Evolutionary conservation across 2,113 vertebrate species (phyloP).

Genomic region (Pantherophis guttatus): DNA sequence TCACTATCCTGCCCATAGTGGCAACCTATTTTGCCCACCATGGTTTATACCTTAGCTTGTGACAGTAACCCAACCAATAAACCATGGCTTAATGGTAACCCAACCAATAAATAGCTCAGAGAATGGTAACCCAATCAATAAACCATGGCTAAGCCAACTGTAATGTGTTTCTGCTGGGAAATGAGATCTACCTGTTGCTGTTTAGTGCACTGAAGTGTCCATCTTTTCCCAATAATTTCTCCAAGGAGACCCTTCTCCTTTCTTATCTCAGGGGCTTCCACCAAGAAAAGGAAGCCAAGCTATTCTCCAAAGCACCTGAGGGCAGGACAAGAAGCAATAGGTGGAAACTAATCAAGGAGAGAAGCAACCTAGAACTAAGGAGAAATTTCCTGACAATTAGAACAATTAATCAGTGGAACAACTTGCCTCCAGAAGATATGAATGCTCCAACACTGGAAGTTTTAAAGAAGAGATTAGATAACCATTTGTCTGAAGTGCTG

Average conservation of each 20-base stretch:
- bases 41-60: not conserved
- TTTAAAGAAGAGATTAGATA: too few relatives aligned
- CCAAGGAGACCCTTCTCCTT: not conserved
- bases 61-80: not conserved
- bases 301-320: too few relatives aligned
- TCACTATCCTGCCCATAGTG: not conserved
- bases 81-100: not conserved
- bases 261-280: too few relatives aligned
- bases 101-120: not conserved
- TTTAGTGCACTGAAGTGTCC: not conserved
- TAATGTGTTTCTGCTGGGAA: not conserved
- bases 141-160: not conserved
- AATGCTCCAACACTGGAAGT: too few relatives aligned
- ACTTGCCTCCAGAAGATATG: too few relatives aligned
- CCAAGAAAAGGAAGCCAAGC: too few relatives aligned
- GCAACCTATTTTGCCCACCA: not conserved
- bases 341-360: too few relatives aligned
- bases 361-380: too few relatives aligned
- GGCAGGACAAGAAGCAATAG: too few relatives aligned
- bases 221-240: conserved; percentile 12
- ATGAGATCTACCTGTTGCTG: not conserved
- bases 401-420: too few relatives aligned
- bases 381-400: too few relatives aligned
- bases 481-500: too few relatives aligned
- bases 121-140: not conserved